Evolutionary conservation across 2,888 invertebrate species (phyloP).

Genomic region (Cephalotes varians): DNA sequence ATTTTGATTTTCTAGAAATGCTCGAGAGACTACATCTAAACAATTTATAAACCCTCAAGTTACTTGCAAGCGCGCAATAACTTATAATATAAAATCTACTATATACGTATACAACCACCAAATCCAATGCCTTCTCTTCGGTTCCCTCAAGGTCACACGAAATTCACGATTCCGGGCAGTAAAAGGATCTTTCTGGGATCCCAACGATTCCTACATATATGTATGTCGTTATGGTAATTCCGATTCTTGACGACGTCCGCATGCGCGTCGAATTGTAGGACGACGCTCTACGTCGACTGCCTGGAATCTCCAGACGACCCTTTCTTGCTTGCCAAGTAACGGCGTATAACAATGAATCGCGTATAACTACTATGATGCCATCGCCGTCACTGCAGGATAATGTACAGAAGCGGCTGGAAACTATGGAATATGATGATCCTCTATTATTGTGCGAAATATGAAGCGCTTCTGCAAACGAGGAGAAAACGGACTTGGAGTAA

Average conservation of each 20-base stretch:
- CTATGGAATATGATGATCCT: conserved; percentile 32
- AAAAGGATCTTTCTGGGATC: conserved; percentile 66
- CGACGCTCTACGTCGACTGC: conserved; percentile 46
- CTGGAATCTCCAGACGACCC: conserved; percentile 48
- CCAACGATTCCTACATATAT: conserved; percentile 75
- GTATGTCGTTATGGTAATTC: conserved; percentile 82
- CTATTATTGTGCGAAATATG: conserved; percentile 31
- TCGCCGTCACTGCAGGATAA: conserved; percentile 35
- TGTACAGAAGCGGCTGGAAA: conserved; percentile 41
- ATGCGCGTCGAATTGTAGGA: conserved; percentile 61
- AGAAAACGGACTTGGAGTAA: conserved; percentile 23
- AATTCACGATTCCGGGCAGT: conserved; percentile 67
- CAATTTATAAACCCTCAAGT: conserved; percentile 63
- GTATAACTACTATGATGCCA: conserved; percentile 44
- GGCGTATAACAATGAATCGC: conserved; percentile 52
- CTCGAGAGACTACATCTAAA: conserved; percentile 36
- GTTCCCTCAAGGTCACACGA: conserved; percentile 68
- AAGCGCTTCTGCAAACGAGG: conserved; percentile 27
- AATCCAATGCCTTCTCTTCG: conserved; percentile 34
- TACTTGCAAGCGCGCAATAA: conserved; percentile 54
- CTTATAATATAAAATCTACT: conserved; percentile 38
- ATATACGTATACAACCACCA: conserved; percentile 24
- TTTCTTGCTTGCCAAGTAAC: conserved; percentile 53
- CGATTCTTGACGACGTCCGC: conserved; percentile 64
- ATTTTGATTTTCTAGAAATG: neutral